These are phyloP conservation scores for Tipula vernalis DNA, from an alignment of 2,888 invertebrate genomes.

Conservation along the genomic window DNA sequence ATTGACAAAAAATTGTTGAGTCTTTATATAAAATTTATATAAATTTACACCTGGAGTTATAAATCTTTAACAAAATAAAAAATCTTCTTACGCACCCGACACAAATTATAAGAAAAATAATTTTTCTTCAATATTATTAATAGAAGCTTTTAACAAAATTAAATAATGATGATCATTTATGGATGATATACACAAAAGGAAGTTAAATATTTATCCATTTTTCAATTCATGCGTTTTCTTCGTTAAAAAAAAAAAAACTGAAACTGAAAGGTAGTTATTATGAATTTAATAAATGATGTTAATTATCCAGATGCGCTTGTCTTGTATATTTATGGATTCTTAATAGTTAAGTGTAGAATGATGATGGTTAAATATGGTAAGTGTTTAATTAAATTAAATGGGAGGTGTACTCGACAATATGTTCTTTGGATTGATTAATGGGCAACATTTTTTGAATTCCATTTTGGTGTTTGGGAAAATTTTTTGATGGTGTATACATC, in stretches of 20 bases:
- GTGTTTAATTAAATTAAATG: not conserved
- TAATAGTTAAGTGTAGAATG: not conserved
- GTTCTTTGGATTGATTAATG: not conserved
- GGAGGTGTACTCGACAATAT: not conserved
- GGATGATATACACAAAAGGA: not conserved
- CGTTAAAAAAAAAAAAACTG: not conserved
- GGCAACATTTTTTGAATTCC: not conserved
- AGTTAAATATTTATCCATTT: conserved; percentile 4
- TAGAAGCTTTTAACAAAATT: not conserved
- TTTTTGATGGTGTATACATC: too few species aligned
- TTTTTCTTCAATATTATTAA: not conserved
- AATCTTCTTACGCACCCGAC: not conserved
- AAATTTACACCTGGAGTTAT: not conserved
- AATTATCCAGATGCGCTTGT: not conserved
- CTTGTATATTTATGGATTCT: not conserved
- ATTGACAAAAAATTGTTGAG: not conserved
- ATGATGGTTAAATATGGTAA: not conserved
- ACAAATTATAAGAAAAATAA: not conserved
- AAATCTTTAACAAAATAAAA: not conserved
- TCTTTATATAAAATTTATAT: not conserved
- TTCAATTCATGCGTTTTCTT: not conserved
- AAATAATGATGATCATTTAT: not conserved
- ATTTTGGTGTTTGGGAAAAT: not conserved
- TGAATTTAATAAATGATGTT: not conserved
- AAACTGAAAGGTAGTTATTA: not conserved